Base-by-base conservation (phyloP, 2,888 invertebrate species). In the Caenorhabditis sp. region DNA sequence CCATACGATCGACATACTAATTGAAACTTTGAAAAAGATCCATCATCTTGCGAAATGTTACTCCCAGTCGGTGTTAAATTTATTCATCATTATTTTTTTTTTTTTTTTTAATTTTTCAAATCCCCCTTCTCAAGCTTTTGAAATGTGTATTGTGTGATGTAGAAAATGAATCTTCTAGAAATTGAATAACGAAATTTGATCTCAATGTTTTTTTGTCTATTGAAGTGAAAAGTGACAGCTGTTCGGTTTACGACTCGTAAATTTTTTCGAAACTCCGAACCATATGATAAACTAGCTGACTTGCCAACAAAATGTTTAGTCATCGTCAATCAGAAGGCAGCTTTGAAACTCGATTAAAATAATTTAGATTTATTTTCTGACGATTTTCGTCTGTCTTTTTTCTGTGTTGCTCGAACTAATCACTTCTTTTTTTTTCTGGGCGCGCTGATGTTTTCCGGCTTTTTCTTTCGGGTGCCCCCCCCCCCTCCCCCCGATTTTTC, bases 1-100 rank as follows among this genome's bases (percentile, higher is more conserved):
- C 83, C 60, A 84, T 86, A 61, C 79, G 87, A 53, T 84, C 87
- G 21, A 81, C 83, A 23, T 87, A 87, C 65, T 86, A 69, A 58
- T 64, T 53, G 36, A 54, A 31, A 51, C 21, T 12, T 21, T 23
- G 2, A 6, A 51, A 23, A 51, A 31, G 31, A 31, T n/a, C n/a
- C 31, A 5, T 51, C 23, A 36, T 27, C 57, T 58, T 26, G 57
- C 43, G 43, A 43, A 43, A 31, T 31, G 31, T 31, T 31, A 31
- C 17, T 43, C 43, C 17, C 43, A 43, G 43, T 24, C 53, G 53
- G 53, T 53, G 53, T 53, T 53, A 4, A 53, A 17, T 21, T 24
- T 24, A 19, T 51, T 51, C n/a, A 19, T 51, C 21, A 24, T 53
- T 24, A 53, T 24, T 53, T 24, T 53, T 21, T 4, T 19, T 53